Conservation (phyloP, 2,888 invertebrate genomes). For the Psococerastis gibbosa region DNA sequence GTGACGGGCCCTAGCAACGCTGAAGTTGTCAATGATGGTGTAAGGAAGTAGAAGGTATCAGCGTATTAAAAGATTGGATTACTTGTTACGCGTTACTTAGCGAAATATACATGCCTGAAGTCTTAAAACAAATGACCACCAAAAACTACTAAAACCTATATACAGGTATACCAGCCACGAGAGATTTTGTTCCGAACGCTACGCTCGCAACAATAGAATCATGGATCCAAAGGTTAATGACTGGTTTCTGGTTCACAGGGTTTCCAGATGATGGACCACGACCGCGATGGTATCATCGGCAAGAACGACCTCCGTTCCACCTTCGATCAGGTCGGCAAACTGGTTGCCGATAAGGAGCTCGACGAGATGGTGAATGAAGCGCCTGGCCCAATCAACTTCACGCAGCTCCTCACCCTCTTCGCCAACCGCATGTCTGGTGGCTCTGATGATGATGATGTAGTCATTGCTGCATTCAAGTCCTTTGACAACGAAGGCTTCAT, state of each 20-base stretch:
- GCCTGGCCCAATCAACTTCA: conserved; percentile 86
- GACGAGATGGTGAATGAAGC: conserved; percentile 78
- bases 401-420: conserved; percentile 80
- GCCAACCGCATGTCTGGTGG: conserved; percentile 82
- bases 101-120: too few species aligned
- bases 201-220: too few species aligned
- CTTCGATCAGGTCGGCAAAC: conserved; percentile 80
- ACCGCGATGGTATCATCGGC: conserved; percentile 75
- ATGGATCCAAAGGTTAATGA: too few species aligned
- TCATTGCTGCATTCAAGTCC: conserved; percentile 79
- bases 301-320: conserved; percentile 81
- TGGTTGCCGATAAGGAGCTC: conserved; percentile 77
- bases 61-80: too few species aligned
- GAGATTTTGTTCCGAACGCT: too few species aligned
- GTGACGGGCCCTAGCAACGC: too few species aligned
- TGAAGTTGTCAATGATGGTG: too few species aligned
- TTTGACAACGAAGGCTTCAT: conserved; percentile 80
- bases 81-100: too few species aligned
- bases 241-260: conserved; percentile 38
- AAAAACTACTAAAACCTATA: too few species aligned
- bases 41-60: too few species aligned
- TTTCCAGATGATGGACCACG: conserved; percentile 89
- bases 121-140: too few species aligned
- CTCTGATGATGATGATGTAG: conserved; percentile 79
- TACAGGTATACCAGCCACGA: too few species aligned